phyloP scores from a whole-genome alignment of 2,797 vertebrate species.

The Pangasius krempfi region DNA sequence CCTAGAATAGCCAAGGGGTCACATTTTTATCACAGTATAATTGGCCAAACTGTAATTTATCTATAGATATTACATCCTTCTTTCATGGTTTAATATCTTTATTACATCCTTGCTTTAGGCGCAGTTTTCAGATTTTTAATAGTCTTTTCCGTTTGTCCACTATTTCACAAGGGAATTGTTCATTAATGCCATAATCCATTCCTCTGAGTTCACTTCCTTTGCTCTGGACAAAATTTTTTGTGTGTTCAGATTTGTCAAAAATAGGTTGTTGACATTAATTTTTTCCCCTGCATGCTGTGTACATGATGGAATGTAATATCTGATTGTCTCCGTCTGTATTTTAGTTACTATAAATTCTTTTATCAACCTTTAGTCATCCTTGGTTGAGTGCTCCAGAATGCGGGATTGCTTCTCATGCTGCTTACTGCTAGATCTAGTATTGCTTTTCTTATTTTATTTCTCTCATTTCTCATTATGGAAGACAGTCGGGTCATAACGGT shows the following conservation, averaged over 20 bases:
- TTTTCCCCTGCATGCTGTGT: background rate
- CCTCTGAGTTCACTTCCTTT: background rate
- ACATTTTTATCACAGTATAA: conserved; percentile 27
- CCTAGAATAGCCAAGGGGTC: conserved; percentile 25
- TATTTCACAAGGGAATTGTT: conserved; percentile 13
- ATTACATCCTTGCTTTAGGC: conserved; percentile 24
- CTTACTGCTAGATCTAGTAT: background rate
- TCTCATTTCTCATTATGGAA: conserved; percentile 14
- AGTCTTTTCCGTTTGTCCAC: conserved; percentile 22
- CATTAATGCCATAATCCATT: background rate
- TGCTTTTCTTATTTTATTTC: conserved; percentile 11
- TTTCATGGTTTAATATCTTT: conserved; percentile 28
- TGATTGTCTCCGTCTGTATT: conserved; percentile 13
- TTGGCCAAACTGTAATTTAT: conserved; percentile 20
- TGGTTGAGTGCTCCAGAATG: conserved; percentile 12
- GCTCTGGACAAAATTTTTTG: background rate
- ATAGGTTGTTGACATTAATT: background rate
- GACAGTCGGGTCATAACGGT: conserved; percentile 17
- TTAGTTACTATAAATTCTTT: conserved; percentile 24
- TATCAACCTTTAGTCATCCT: conserved; percentile 16
- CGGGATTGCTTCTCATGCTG: conserved; percentile 12
- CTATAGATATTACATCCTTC: conserved; percentile 28
- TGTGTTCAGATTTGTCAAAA: conserved; percentile 7
- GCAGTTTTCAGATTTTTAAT: conserved; percentile 18
- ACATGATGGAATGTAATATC: background rate